These are phyloP conservation scores for Laticauda colubrina DNA, from an alignment of 2,113 vertebrate species.

Conservation along the genomic window DNA sequence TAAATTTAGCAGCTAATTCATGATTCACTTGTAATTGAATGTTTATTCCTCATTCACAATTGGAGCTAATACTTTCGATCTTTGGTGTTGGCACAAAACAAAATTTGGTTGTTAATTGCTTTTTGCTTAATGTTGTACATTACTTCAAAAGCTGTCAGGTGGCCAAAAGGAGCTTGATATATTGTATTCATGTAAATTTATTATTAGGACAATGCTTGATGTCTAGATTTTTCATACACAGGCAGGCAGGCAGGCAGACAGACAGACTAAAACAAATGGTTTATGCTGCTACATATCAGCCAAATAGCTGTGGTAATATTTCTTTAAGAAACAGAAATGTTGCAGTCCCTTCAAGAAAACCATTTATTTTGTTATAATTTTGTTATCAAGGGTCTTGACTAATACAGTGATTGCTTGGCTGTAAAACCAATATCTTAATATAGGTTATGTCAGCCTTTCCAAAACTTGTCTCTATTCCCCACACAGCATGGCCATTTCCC, in stretches of 20 bases:
- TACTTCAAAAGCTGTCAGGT: not conserved
- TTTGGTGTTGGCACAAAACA: not conserved
- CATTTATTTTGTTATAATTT: not conserved
- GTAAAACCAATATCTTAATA: not conserved
- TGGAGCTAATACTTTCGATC: constrained; percentile 14
- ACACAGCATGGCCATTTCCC: not conserved
- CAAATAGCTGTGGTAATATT: not conserved
- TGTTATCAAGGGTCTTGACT: not conserved
- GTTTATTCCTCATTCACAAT: constrained; percentile 23
- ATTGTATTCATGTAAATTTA: not conserved
- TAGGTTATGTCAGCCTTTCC: not conserved
- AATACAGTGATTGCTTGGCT: not conserved
- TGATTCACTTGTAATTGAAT: not conserved
- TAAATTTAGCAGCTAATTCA: constrained; percentile 1
- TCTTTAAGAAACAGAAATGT: not conserved
- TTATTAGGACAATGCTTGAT: not conserved
- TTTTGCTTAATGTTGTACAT: not conserved
- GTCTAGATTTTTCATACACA: not conserved
- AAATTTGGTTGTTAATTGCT: not conserved
- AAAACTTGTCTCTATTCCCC: not conserved
- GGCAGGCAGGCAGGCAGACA: too few relatives aligned
- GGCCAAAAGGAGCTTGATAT: not conserved
- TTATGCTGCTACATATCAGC: not conserved
- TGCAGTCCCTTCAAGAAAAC: not conserved
- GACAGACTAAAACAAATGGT: not conserved